phyloP scores from a whole-genome alignment of 2,888 invertebrate genomes.

The Heliconius ismenius region DNA sequence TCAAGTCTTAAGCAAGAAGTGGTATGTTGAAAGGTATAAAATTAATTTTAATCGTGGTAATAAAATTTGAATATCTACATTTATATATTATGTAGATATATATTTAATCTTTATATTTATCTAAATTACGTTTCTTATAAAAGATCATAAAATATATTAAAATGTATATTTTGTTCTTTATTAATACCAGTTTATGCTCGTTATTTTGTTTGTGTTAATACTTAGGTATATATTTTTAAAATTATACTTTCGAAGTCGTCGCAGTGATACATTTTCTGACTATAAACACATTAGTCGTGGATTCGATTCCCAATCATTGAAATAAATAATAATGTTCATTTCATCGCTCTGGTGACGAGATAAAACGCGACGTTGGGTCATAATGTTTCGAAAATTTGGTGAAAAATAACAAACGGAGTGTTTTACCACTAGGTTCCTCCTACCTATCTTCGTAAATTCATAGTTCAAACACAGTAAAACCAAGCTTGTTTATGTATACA shows the following conservation, averaged over 20 bases:
- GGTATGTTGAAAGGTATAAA: background rate
- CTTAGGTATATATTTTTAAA: background rate
- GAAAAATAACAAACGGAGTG: background rate
- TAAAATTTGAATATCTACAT: slow-evolving; percentile 16
- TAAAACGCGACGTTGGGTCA: too few species aligned
- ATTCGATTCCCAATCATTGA: too few species aligned
- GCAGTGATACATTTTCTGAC: too few species aligned
- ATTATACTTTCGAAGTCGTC: background rate
- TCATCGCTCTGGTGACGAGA: too few species aligned
- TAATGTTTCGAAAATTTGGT: background rate
- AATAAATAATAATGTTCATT: too few species aligned
- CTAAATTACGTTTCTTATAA: slow-evolving; percentile 10
- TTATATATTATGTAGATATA: background rate
- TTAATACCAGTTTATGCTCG: background rate
- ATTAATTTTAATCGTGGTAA: slow-evolving; percentile 10
- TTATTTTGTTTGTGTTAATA: background rate
- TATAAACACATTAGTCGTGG: too few species aligned
- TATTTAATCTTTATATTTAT: background rate
- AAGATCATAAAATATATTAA: background rate
- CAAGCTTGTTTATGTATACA: background rate
- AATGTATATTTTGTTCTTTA: background rate
- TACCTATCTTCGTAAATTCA: too few species aligned
- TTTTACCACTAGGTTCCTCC: background rate
- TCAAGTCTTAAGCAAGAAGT: background rate
- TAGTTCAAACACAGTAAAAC: background rate